Percentiles rank a stretch among this genome's conserved stretches.
Evolutionary conservation across 2,888 invertebrate genomes (phyloP).

Genomic region (Ethmia dodecea): DNA sequence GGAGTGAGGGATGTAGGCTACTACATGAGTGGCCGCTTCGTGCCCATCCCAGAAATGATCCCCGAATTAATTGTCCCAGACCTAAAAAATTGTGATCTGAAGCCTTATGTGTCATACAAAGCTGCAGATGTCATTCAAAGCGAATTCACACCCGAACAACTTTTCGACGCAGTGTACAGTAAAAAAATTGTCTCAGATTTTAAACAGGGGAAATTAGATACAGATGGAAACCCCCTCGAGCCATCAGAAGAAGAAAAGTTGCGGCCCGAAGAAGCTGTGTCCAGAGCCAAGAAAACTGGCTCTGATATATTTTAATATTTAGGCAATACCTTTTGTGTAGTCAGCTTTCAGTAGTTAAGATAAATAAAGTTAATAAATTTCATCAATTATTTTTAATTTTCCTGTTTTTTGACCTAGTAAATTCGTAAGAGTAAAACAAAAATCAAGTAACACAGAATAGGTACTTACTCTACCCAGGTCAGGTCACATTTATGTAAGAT

Average conservation of each 20-base stretch:
- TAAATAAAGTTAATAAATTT: conserved; percentile 1
- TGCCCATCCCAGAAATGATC: conserved; percentile 89
- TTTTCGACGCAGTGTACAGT: conserved; percentile 89
- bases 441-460: no score
- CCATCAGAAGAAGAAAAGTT: conserved; percentile 85
- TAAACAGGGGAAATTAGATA: conserved; percentile 81
- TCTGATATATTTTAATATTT: conserved; percentile 84
- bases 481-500: no score
- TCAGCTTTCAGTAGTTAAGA: conserved; percentile 27
- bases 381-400: neutral
- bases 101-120: conserved; percentile 96
- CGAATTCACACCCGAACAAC: conserved; percentile 89
- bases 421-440: no score
- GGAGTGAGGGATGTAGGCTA: conserved; percentile 84
- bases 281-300: conserved; percentile 84
- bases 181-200: conserved; percentile 88
- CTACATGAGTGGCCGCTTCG: conserved; percentile 71
- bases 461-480: no score
- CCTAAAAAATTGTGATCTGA: conserved; percentile 87
- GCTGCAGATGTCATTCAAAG: conserved; percentile 85
- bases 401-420: no score
- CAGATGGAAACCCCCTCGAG: conserved; percentile 81
- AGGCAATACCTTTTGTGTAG: conserved; percentile 20
- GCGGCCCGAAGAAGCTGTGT: conserved; percentile 83
- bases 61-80: conserved; percentile 96